Evolutionary conservation across 2,888 invertebrate genomes (phyloP).

Genomic region (Anagyrus pseudococci): DNA sequence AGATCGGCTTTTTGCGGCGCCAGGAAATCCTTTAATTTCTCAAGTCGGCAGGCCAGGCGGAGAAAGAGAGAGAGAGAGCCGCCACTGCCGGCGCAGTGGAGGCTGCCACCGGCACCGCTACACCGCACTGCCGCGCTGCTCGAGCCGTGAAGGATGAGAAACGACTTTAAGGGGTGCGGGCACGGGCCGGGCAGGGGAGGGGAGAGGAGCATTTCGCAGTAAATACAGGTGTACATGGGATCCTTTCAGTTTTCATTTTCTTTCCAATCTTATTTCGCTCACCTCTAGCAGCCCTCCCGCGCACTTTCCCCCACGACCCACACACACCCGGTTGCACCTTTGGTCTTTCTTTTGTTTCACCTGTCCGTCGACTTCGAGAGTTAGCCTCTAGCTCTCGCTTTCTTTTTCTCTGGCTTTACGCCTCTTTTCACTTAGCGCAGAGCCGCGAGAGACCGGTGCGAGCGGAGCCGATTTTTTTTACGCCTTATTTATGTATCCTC

Average conservation of each 20-base stretch:
- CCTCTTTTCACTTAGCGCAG: conserved; percentile 11
- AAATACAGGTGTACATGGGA: not conserved
- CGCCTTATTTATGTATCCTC: not conserved
- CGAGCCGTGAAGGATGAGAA: conserved; percentile 24
- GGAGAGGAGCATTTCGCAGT: too few relatives aligned
- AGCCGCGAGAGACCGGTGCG: too few relatives aligned
- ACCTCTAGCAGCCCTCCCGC: too few relatives aligned
- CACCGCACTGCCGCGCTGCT: not conserved
- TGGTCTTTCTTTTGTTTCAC: not conserved
- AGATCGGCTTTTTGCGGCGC: too few relatives aligned
- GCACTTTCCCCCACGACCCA: not conserved
- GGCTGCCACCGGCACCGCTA: not conserved
- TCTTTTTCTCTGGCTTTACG: not conserved
- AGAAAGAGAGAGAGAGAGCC: too few relatives aligned
- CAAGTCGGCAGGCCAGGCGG: not conserved
- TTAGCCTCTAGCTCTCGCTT: too few relatives aligned
- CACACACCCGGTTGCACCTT: not conserved
- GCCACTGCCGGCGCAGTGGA: too few relatives aligned
- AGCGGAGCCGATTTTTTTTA: conserved; percentile 6
- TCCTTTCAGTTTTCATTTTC: conserved; percentile 5
- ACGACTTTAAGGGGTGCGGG: conserved; percentile 7
- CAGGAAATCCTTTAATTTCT: not conserved
- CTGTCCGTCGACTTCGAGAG: not conserved
- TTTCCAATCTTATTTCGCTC: conserved; percentile 5
- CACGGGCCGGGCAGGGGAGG: too few relatives aligned